Conservation (phyloP, 2,888 invertebrate genomes). For the Stenodera caucasica region DNA sequence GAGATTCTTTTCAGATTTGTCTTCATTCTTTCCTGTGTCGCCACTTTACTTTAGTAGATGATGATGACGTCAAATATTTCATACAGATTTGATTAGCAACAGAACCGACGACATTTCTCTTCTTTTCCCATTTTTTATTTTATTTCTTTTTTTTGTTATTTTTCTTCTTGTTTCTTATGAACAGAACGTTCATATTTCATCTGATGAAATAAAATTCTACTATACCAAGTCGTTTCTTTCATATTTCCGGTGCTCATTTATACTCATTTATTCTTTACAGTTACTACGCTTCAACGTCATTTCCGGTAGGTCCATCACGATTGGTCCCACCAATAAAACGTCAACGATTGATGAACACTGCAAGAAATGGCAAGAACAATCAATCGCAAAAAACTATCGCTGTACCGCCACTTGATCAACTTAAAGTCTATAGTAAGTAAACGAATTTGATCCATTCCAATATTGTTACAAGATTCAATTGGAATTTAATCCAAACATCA, state of each 20-base stretch:
- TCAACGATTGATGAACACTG: conserved; percentile 62
- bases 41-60: conserved; percentile 1
- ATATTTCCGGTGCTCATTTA: conserved; percentile 21
- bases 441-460: not conserved
- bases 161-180: conserved; percentile 14
- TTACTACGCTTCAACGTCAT: conserved; percentile 65
- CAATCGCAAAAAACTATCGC: conserved; percentile 53
- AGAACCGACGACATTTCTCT: conserved; percentile 18
- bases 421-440: conserved; percentile 68
- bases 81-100: conserved; percentile 25
- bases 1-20: conserved; percentile 4
- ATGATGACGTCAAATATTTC: conserved; percentile 18
- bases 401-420: conserved; percentile 60
- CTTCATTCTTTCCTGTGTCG: not conserved
- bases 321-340: conserved; percentile 65
- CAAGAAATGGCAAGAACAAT: conserved; percentile 54
- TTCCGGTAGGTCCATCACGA: conserved; percentile 59
- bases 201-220: conserved; percentile 16
- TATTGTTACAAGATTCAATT: too few relatives aligned
- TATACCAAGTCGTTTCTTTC: conserved; percentile 16
- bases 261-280: conserved; percentile 55
- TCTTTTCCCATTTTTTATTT: too few relatives aligned
- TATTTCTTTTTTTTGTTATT: too few relatives aligned
- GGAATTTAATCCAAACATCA: too few relatives aligned
- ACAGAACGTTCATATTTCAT: conserved; percentile 28